These are phyloP conservation scores for Caloenas nicobarica DNA, from an alignment of 2,113 vertebrate genomes.

Conservation along the genomic window DNA sequence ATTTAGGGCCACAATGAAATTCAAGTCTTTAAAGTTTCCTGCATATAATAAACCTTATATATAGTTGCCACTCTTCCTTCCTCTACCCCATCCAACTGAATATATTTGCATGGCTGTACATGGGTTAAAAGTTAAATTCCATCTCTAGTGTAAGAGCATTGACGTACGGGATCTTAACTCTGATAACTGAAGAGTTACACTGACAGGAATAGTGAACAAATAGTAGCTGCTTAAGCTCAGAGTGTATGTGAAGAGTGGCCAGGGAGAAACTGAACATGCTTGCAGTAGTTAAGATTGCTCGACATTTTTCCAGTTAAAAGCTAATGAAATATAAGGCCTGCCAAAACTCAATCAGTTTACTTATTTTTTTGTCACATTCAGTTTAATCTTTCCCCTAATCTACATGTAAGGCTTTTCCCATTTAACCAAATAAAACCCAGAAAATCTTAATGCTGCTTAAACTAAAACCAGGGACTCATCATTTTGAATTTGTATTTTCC, in stretches of 20 bases:
- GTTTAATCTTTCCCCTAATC: background rate
- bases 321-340: background rate
- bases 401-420: background rate
- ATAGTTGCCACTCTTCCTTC: background rate
- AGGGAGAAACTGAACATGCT: background rate
- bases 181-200: background rate
- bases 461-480: background rate
- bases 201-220: background rate
- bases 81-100: background rate
- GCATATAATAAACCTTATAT: background rate
- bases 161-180: background rate
- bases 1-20: background rate
- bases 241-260: background rate
- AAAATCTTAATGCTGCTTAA: background rate
- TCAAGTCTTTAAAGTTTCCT: background rate
- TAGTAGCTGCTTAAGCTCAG: background rate
- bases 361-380: background rate
- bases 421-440: background rate
- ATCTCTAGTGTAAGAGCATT: background rate
- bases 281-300: background rate
- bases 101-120: background rate
- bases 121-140: background rate
- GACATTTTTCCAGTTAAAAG: background rate
- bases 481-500: background rate
- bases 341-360: background rate